These are phyloP conservation scores for Cyprinodon diabolis DNA, from an alignment of 2,797 vertebrate species.

Conservation along the genomic window DNA sequence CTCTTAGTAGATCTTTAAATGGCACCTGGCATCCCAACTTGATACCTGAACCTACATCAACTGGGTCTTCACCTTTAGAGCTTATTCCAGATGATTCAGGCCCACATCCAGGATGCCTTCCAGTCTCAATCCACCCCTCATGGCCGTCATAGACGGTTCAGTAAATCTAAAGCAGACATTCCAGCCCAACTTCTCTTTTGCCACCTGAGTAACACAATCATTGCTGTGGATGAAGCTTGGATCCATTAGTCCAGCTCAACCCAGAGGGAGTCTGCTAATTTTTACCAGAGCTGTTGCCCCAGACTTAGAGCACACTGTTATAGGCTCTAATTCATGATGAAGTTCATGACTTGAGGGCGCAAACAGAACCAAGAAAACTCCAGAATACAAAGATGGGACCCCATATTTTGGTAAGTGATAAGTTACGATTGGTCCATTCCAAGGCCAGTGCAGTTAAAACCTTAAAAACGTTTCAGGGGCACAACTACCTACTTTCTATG, in stretches of 20 bases:
- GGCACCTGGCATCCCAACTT: not conserved
- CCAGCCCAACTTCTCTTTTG: not conserved
- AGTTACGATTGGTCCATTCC: too few species aligned
- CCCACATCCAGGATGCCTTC: not conserved
- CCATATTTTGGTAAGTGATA: too few species aligned
- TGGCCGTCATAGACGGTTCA: not conserved
- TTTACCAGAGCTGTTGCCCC: not conserved
- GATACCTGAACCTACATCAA: not conserved
- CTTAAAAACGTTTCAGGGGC: too few species aligned
- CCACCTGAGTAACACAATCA: not conserved
- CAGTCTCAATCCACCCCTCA: not conserved
- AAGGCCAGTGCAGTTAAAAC: too few species aligned
- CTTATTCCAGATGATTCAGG: not conserved
- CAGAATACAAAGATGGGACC: not conserved
- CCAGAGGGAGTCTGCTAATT: not conserved
- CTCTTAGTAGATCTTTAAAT: not conserved
- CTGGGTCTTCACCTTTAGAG: too few species aligned
- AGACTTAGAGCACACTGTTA: not conserved
- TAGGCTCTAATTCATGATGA: not conserved
- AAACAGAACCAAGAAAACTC: not conserved
- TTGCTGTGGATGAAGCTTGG: not conserved
- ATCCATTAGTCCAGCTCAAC: not conserved
- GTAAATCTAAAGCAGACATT: not conserved
- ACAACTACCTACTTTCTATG: too few species aligned
- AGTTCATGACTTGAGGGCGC: not conserved